Evolutionary conservation across 1,140 invertebrate genomes (phyloP), one percentile per base, ranked within the genome.

Genomic region (Saccostrea glomerata): DNA sequence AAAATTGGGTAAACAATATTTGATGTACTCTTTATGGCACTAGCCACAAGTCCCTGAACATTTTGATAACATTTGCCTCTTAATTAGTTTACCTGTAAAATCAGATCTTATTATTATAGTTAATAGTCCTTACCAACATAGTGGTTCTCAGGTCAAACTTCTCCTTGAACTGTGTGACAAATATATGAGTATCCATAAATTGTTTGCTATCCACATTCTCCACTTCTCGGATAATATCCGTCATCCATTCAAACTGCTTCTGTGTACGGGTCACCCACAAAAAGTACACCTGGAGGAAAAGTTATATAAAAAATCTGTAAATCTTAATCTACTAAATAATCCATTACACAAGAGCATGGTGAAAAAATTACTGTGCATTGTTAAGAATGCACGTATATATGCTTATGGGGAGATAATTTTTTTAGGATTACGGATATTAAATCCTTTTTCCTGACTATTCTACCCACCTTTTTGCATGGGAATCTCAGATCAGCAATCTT

Each of bases 261-360:
- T 99, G 99, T 0, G 98, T 99, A 2, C 98, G 98, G 93, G 99
- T 99, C 91, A 99, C 99, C 99, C 99, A 99, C n/a, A 99, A 95
- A 95, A 99, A 99, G 95, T 99, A 99, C 0, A 99, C 98, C 98
- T 98, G 91, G 36, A 85, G 17, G 17, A 63, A 60, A 58, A 85
- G 13, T 5, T 55, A 83, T 23, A 70, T 17, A 36, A 36, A 47
- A 47, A 0, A 47, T 47, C 9, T 2, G 47, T 47, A 47, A 47
- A 47, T 47, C 47, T 2, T 47, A 7, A 1, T 47, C 47, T 36
- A 36, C 30, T 1, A 47, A 47, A 47, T 47, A 47, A 47, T 47
- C 9, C 47, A 47, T 47, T 47, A 47, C 9, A 47, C 47, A 47
- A 47, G 47, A 47, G 47, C 47, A 47, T 47, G 47, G 47, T 7